Evolutionary conservation across 2,113 vertebrate species (phyloP).

Genomic region (Atherinomorus stipes): DNA sequence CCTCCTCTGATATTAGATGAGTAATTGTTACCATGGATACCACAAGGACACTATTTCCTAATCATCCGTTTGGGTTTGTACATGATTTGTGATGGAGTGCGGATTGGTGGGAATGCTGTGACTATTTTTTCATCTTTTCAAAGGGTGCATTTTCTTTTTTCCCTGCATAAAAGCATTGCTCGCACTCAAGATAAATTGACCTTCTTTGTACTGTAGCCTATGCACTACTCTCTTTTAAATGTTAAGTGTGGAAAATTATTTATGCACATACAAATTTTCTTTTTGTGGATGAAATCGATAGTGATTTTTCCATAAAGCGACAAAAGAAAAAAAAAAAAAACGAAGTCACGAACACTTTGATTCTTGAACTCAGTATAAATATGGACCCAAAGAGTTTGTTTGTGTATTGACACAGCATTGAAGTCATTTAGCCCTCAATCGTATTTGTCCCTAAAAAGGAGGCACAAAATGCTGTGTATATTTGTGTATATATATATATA

Average conservation of each 20-base stretch:
- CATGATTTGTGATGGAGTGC: slow-evolving; percentile 3
- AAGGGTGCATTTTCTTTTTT: not conserved
- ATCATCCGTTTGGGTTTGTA: slow-evolving; percentile 32
- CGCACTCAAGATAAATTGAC: slow-evolving; percentile 34
- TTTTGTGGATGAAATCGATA: not conserved
- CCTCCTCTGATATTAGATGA: not conserved
- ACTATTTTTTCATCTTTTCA: slow-evolving; percentile 27
- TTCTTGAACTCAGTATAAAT: too few species aligned
- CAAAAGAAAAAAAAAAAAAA: too few species aligned
- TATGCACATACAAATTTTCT: slow-evolving; percentile 29
- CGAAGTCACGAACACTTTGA: too few species aligned
- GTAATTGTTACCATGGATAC: slow-evolving; percentile 16
- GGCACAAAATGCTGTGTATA: too few species aligned
- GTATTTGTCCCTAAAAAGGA: too few species aligned
- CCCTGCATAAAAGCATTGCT: slow-evolving; percentile 17
- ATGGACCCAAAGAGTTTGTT: too few species aligned
- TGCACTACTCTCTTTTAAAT: slow-evolving; percentile 22
- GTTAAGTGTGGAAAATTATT: slow-evolving; percentile 28
- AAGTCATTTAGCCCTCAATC: too few species aligned
- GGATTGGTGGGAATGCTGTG: not conserved
- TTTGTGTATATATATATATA: too few species aligned
- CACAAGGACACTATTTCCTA: slow-evolving; percentile 23
- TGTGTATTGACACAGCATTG: too few species aligned
- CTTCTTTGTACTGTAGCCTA: slow-evolving; percentile 5
- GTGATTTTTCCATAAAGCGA: too few species aligned